Evolutionary conservation across 2,888 invertebrate genomes (phyloP).

Genomic region (Phrixothrix hirtus): DNA sequence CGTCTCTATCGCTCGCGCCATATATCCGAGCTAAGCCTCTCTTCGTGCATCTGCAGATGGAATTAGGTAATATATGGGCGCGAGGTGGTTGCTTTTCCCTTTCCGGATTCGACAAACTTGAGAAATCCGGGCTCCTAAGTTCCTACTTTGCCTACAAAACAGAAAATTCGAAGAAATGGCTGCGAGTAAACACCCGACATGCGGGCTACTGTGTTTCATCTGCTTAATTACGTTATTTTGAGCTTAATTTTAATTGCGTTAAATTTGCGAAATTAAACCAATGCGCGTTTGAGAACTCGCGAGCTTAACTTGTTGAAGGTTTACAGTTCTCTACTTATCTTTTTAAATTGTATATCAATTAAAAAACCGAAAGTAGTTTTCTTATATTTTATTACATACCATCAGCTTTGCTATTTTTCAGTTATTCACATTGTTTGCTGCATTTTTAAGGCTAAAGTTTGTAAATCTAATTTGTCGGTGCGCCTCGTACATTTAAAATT

Average conservation of each 20-base stretch:
- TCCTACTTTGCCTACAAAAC: conserved; percentile 34
- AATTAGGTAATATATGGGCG: conserved; percentile 43
- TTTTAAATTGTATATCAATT: conserved; percentile 38
- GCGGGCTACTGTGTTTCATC: conserved; percentile 43
- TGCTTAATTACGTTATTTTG: conserved; percentile 44
- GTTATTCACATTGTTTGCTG: too few relatives aligned
- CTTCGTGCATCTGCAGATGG: conserved; percentile 38
- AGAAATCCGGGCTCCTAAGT: conserved; percentile 35
- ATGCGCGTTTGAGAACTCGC: conserved; percentile 35
- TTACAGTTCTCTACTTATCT: conserved; percentile 35
- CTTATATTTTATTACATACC: too few relatives aligned
- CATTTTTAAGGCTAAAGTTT: too few relatives aligned
- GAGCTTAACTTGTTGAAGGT: conserved; percentile 41
- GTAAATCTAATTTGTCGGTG: too few relatives aligned
- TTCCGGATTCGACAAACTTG: conserved; percentile 31
- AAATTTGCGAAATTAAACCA: conserved; percentile 44
- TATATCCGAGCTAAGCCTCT: conserved; percentile 37
- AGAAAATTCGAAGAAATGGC: conserved; percentile 24
- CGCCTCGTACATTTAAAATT: too few relatives aligned
- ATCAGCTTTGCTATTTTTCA: too few relatives aligned
- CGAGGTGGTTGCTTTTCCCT: conserved; percentile 23
- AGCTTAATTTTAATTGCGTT: conserved; percentile 46
- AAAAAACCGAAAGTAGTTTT: conserved; percentile 36
- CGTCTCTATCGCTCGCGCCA: conserved; percentile 34
- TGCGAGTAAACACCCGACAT: conserved; percentile 38